These are phyloP conservation scores for Diarsia dahlii DNA, from an alignment of 2,888 invertebrate species.

Conservation along the genomic window DNA sequence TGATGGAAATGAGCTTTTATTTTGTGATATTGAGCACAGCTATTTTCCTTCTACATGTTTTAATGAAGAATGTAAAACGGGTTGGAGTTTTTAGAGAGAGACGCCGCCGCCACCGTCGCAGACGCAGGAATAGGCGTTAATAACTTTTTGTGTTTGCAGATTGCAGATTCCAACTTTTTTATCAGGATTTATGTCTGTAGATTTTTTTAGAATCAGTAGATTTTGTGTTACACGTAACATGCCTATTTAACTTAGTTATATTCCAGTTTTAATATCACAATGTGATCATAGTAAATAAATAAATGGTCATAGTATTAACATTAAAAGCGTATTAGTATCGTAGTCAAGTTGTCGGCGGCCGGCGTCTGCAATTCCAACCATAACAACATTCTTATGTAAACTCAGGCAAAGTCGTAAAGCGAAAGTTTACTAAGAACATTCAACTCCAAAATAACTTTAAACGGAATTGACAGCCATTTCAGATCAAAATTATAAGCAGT, in stretches of 20 bases:
- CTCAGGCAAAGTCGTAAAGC: background rate
- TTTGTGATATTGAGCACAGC: background rate
- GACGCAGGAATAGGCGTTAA: background rate
- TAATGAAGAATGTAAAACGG: conserved; percentile 27
- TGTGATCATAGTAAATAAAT: background rate
- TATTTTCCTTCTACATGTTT: conserved; percentile 10
- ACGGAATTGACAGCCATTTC: background rate
- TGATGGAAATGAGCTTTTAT: conserved; percentile 41
- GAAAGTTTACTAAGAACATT: background rate
- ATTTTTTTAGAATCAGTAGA: background rate
- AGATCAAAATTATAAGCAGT: background rate
- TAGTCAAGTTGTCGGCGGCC: background rate
- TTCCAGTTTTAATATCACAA: conserved; percentile 12
- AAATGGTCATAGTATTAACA: background rate
- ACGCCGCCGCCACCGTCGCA: background rate
- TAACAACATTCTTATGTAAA: background rate
- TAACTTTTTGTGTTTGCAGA: background rate
- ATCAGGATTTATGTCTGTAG: background rate
- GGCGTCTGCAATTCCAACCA: background rate
- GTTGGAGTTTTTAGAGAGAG: conserved; percentile 30
- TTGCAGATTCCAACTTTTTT: background rate
- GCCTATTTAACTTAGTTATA: conserved; percentile 18
- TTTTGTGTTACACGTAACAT: conserved; percentile 13
- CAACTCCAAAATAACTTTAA: background rate
- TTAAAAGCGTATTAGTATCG: background rate